These are phyloP conservation scores for Orussus abietinus DNA, from an alignment of 1,140 invertebrate genomes.

Conservation along the genomic window DNA sequence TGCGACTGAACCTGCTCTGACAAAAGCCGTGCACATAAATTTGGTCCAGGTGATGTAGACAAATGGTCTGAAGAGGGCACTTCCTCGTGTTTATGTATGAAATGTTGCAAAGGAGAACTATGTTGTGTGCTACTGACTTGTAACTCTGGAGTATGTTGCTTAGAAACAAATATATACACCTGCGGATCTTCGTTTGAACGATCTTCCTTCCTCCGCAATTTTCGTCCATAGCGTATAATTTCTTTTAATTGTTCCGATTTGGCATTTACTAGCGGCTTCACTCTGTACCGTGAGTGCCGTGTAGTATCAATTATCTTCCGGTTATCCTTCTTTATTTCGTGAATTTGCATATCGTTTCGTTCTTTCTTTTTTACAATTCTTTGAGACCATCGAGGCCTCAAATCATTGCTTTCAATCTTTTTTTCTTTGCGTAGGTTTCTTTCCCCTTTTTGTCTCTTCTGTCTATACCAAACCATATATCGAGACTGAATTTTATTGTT, in stretches of 20 bases:
- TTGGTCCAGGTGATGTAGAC: slow-evolving; percentile 63
- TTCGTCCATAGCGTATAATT: slow-evolving; percentile 45
- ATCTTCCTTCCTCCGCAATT: slow-evolving; percentile 38
- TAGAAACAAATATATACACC: slow-evolving; percentile 45
- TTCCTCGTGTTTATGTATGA: slow-evolving; percentile 69
- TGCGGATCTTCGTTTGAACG: slow-evolving; percentile 32
- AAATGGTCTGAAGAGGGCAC: slow-evolving; percentile 61
- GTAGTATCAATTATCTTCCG: slow-evolving; percentile 26
- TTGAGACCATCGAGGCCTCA: slow-evolving; percentile 35
- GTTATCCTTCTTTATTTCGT: slow-evolving; percentile 24
- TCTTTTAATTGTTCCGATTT: slow-evolving; percentile 50
- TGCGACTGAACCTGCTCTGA: slow-evolving; percentile 38
- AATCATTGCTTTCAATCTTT: slow-evolving; percentile 34
- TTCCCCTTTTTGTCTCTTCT: slow-evolving; percentile 42
- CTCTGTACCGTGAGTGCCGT: slow-evolving; percentile 26
- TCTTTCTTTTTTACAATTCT: slow-evolving; percentile 21
- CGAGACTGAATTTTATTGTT: slow-evolving; percentile 41
- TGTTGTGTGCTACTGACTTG: slow-evolving; percentile 38
- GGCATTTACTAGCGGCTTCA: slow-evolving; percentile 45
- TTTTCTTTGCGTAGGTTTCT: slow-evolving; percentile 31
- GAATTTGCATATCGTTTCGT: slow-evolving; percentile 14
- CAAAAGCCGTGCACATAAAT: slow-evolving; percentile 56
- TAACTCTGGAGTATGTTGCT: too few species aligned
- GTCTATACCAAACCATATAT: slow-evolving; percentile 58
- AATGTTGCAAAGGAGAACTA: slow-evolving; percentile 70